Percentiles rank a stretch among this genome's conserved stretches.
These are phyloP conservation scores for Aphidius colemani DNA, from an alignment of 2,888 invertebrate species.

Conservation along the genomic window DNA sequence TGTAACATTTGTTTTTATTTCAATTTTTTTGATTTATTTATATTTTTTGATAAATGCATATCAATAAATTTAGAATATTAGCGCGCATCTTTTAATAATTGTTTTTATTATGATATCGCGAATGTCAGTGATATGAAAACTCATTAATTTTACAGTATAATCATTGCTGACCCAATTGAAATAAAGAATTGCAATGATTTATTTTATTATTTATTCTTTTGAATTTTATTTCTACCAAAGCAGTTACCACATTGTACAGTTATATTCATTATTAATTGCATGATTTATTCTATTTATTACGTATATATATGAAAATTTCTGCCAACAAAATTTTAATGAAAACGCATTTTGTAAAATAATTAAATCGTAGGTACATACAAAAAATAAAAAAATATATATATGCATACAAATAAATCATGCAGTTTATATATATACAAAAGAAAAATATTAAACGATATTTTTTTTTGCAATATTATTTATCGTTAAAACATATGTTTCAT, in stretches of 20 bases:
- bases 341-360: background rate
- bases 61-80: too few species aligned
- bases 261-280: background rate
- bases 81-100: too few species aligned
- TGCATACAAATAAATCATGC: background rate
- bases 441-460: background rate
- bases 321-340: too few species aligned
- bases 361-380: constrained; percentile 1
- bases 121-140: constrained; percentile 4
- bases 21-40: background rate
- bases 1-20: constrained; percentile 7
- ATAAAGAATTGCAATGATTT: constrained; percentile 1
- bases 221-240: background rate
- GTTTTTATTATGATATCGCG: too few species aligned
- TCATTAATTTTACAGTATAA: constrained; percentile 16
- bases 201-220: background rate
- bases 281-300: too few species aligned
- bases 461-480: constrained; percentile 12
- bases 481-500: background rate
- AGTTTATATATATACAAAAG: background rate
- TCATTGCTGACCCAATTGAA: constrained; percentile 10
- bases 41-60: background rate
- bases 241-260: constrained; percentile 1
- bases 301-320: too few species aligned
- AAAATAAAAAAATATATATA: too few species aligned